These are phyloP conservation scores for Bettongia penicillata DNA, from an alignment of 2,113 vertebrate species.

Conservation along the genomic window DNA sequence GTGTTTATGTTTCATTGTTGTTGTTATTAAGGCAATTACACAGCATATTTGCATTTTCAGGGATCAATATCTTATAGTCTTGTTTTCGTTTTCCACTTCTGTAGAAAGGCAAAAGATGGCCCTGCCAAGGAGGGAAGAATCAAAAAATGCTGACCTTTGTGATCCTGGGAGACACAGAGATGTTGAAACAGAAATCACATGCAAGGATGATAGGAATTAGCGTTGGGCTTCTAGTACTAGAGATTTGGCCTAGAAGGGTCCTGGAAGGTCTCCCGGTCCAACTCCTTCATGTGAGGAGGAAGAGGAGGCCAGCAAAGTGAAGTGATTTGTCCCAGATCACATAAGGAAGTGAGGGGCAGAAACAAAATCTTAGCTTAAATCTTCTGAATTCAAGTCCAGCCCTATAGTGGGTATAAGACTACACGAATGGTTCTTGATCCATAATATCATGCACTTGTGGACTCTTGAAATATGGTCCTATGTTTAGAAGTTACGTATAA, in stretches of 20 bases:
- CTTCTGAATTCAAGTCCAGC: neutral
- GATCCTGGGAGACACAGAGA: neutral
- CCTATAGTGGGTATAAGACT: neutral
- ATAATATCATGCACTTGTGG: neutral
- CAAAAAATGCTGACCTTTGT: neutral
- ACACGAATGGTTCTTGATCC: neutral
- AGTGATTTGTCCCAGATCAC: neutral
- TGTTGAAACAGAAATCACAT: neutral
- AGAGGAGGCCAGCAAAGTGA: neutral
- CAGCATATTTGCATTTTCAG: slow-evolving; percentile 35
- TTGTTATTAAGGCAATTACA: slow-evolving; percentile 7
- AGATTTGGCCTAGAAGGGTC: neutral
- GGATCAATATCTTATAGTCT: neutral
- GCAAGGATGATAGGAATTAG: neutral
- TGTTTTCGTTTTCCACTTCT: neutral
- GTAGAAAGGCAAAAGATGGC: neutral
- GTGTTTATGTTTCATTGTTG: neutral
- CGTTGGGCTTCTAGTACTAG: neutral
- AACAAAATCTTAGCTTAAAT: neutral
- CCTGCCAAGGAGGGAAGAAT: neutral
- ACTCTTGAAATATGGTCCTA: neutral
- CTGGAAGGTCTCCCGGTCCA: neutral
- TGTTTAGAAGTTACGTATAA: neutral
- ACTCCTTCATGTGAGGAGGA: neutral
- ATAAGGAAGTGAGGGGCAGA: neutral